Percentiles rank a stretch among this genome's conserved stretches.
phyloP scores from a whole-genome alignment of 2,797 vertebrate genomes.

The Synaphobranchus kaupii region DNA sequence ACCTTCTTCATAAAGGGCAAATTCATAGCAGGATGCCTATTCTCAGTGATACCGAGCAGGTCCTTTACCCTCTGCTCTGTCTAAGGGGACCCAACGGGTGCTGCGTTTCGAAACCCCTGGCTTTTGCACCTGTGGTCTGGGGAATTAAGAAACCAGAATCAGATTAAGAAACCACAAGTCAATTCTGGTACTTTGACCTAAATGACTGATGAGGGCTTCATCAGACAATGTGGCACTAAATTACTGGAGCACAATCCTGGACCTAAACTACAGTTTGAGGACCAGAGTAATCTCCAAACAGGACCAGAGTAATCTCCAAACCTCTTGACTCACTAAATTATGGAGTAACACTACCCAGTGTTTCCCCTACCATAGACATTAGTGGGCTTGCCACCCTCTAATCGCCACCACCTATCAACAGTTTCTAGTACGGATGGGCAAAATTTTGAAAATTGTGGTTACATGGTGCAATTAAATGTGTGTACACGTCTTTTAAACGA shows the following conservation, averaged over 20 bases:
- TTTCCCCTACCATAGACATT: too few relatives aligned
- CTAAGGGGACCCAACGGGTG: neutral
- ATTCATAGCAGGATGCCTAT: slow-evolving; percentile 27
- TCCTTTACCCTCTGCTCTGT: neutral
- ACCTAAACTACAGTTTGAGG: too few relatives aligned
- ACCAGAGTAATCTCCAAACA: neutral
- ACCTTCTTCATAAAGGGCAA: slow-evolving; percentile 17
- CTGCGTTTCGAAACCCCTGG: neutral
- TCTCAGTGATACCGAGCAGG: slow-evolving; percentile 2
- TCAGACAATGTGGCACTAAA: neutral
- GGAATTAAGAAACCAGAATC: slow-evolving; percentile 1
- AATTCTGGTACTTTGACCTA: neutral
- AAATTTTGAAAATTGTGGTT: too few relatives aligned
- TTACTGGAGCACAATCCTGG: neutral
- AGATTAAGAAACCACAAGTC: neutral
- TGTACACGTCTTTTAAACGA: too few relatives aligned
- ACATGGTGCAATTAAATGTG: too few relatives aligned
- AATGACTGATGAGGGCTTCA: neutral
- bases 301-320: neutral
- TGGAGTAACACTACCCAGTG: neutral
- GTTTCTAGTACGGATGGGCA: too few relatives aligned
- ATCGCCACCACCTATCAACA: too few relatives aligned
- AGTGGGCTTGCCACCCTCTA: too few relatives aligned
- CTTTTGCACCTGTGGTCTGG: neutral
- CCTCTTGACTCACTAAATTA: neutral